Base-by-base conservation (phyloP, 2,888 invertebrate species). In the Drosophila differens region DNA sequence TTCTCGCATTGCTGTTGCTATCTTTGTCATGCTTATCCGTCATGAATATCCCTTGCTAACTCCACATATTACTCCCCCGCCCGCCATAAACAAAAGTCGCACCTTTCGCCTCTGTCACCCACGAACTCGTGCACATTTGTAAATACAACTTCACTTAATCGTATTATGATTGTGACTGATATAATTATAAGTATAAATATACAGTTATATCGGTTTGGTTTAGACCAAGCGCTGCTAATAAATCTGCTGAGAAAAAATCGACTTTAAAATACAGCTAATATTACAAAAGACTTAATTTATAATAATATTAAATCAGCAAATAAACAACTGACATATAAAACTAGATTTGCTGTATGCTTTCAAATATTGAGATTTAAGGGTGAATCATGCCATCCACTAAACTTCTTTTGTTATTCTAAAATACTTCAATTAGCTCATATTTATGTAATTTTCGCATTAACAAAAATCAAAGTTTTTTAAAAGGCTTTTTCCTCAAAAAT, bases 1-100 rank as follows among this genome's bases (percentile, higher is more conserved):
- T 25, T 66, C 67, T 54, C 67, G 57, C 68, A 82, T 69, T 64
- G 74, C 69, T 79, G 76, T 70, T 72, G 61, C 35, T 55, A 12
- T 28, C 55, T 59, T 41, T 66, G 71, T 64, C 77, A 78, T 78
- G 67, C 52, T 65, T 62, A 61, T 59, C 63, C 22, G 25, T 61
- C 76, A 67, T 47, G 61, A 62, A 67, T 55, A 67, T 63, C 49
- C 62, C 32, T 54, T 64, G 53, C 41, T 3, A 9, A 65, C 19
- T 44, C 49, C 41, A 28, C 57, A 39, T 22, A 37, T 19, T 52
- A 25, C 54, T 39, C 39, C 12, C 19, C 19, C 10, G 51, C 28
- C 28, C 28, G 1, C 10, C 28, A 51, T 52, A 39, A 35, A 65
- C 61, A 52, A 62, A 37, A 54, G 35, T 60, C 39, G 68, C 63